Base-by-base conservation (phyloP, 2,113 vertebrate genomes). In the Sylvia atricapilla region DNA sequence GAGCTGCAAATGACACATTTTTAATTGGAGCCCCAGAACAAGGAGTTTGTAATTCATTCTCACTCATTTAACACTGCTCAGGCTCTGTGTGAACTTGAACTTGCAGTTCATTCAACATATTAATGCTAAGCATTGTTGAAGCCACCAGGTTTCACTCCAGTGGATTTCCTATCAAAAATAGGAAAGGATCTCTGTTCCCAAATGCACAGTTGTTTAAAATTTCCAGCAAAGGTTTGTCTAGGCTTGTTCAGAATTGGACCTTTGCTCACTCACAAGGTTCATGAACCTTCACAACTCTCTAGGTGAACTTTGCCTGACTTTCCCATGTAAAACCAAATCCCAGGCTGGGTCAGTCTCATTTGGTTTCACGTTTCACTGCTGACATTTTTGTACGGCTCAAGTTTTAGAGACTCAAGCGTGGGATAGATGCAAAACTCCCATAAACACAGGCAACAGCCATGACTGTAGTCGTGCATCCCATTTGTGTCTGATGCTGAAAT, bases 281-380 rank as follows among this genome's bases (percentile, higher is more conserved):
- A 84, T 88, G 94, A 97, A 95, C 94, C 89, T 88, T 92, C 84
- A 70, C 94, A 94, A 13, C 60, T 90, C 92, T 93, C 70, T 53
- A 79, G 33, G 50, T 92, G 89, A 96, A 90, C 91, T 86, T 76
- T 4, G 43, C 70, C 83, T 94, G 80, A 87, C 79, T 94, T 94
- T 90, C 68, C 86, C 58, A 89, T n/a, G 58, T 78, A 91, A 41
- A 86, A 67, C 31, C 46, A 87, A 94, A 92, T 95, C 88, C 94
- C 92, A 86, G 73, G 12, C 58, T 56, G 47, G 80, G 43, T 90
- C 91, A 50, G 59, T 64, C 87, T 90, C 73, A 22, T 84, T 78
- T 64, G 60, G 74, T 74, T 88, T 97, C 90, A 9, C 31, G 41
- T 95, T 95, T 95, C 91, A 87, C 62, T 87, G 30, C 68, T 43